Evolutionary conservation across 2,113 vertebrate genomes (phyloP).

Genomic region (Microcebus murinus): DNA sequence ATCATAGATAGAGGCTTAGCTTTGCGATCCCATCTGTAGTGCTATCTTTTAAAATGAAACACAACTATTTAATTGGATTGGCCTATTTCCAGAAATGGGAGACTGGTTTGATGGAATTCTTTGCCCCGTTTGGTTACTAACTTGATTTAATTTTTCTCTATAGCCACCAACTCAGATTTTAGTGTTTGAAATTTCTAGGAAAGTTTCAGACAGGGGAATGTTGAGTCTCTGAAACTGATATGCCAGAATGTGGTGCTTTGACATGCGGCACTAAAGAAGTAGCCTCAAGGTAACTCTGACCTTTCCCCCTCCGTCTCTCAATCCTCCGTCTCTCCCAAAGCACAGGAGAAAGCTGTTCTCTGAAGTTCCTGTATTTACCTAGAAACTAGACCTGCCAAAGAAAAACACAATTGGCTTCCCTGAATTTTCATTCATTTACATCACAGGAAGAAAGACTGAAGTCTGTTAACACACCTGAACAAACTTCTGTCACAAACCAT

Average conservation of each 20-base stretch:
- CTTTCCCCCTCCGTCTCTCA: background rate
- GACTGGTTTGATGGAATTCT: too few relatives aligned
- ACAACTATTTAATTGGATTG: too few relatives aligned
- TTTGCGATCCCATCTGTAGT: too few relatives aligned
- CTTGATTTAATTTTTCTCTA: too few relatives aligned
- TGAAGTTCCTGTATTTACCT: background rate
- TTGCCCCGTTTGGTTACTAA: too few relatives aligned
- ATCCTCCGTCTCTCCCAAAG: background rate
- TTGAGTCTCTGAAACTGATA: background rate
- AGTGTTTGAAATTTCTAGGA: too few relatives aligned
- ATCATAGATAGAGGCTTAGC: too few relatives aligned
- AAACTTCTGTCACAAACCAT: background rate
- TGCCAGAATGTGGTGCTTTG: background rate
- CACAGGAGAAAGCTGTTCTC: background rate
- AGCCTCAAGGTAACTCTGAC: background rate
- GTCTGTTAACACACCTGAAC: background rate
- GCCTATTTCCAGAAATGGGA: too few relatives aligned
- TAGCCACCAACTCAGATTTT: too few relatives aligned
- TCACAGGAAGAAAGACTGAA: background rate
- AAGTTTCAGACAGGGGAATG: too few relatives aligned
- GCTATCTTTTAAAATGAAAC: too few relatives aligned
- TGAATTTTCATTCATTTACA: background rate
- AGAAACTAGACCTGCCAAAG: background rate
- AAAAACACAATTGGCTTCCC: background rate
- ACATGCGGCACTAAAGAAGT: background rate